Percentiles rank a stretch among this genome's conserved stretches.
Evolutionary conservation across 2,888 invertebrate species (phyloP).

Genomic region (Cosmorhoe ocellata): DNA sequence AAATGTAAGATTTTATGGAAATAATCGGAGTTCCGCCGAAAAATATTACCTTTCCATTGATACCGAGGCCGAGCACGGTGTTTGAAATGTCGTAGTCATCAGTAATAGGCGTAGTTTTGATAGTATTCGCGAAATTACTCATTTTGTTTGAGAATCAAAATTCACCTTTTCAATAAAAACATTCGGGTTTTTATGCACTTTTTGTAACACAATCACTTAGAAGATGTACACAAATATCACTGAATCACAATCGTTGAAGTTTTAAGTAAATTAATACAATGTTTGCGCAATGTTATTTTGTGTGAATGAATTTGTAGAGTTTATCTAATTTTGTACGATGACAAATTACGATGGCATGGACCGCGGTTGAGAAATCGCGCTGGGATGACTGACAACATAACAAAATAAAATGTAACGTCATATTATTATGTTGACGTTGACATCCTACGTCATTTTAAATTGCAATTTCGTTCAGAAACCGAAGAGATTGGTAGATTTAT

Average conservation of each 20-base stretch:
- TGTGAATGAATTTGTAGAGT: constrained; percentile 27
- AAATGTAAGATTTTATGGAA: neutral
- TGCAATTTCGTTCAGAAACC: too few species aligned
- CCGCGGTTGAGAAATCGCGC: too few species aligned
- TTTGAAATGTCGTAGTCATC: constrained; percentile 96
- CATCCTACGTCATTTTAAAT: too few species aligned
- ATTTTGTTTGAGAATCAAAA: constrained; percentile 43
- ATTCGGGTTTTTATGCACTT: constrained; percentile 37
- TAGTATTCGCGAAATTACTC: constrained; percentile 71
- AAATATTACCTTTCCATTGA: constrained; percentile 92
- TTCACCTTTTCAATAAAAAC: constrained; percentile 40
- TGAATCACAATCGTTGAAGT: neutral
- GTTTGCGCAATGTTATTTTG: neutral
- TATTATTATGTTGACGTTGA: too few species aligned
- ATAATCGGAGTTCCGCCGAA: constrained; percentile 2
- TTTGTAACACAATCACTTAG: constrained; percentile 38
- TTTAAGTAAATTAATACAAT: too few species aligned
- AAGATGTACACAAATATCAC: constrained; percentile 17
- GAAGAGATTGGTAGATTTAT: too few species aligned
- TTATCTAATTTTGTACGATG: constrained; percentile 45
- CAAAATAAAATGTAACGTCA: too few species aligned
- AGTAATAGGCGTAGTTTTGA: constrained; percentile 91
- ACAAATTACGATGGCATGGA: constrained; percentile 34
- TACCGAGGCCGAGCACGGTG: constrained; percentile 97
- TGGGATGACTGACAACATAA: too few species aligned